Evolutionary conservation across 2,797 vertebrate species (phyloP).

Genomic region (Podarcis siculus): DNA sequence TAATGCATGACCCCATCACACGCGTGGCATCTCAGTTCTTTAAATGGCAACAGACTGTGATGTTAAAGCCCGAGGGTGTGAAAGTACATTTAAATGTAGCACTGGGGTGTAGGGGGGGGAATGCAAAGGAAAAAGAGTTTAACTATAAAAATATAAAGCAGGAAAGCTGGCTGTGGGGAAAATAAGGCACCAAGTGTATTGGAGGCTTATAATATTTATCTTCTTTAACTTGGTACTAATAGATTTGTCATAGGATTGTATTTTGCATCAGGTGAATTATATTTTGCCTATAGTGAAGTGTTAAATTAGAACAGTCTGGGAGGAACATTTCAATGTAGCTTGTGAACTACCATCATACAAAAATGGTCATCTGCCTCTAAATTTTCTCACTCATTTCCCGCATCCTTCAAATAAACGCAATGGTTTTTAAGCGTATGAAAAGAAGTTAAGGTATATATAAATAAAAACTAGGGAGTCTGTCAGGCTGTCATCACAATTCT

Average conservation of each 20-base stretch:
- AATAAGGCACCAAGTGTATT: conserved; percentile 43
- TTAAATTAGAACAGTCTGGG: conserved; percentile 39
- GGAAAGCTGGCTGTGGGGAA: conserved; percentile 25
- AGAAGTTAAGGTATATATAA: conserved; percentile 47
- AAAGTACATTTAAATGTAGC: conserved; percentile 58
- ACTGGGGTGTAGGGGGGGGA: not conserved
- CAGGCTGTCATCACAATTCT: conserved; percentile 5
- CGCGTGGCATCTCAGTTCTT: conserved; percentile 49
- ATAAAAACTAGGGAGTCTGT: conserved; percentile 39
- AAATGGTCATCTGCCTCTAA: conserved; percentile 40
- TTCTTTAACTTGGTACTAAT: conserved; percentile 28
- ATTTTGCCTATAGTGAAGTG: conserved; percentile 32
- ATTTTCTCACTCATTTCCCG: conserved; percentile 49
- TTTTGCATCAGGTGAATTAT: conserved; percentile 20
- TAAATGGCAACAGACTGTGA: conserved; percentile 60
- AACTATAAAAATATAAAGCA: conserved; percentile 66
- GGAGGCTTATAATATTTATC: conserved; percentile 16
- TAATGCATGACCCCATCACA: conserved; percentile 42
- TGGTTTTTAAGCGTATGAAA: conserved; percentile 48
- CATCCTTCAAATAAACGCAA: conserved; percentile 37
- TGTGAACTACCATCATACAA: conserved; percentile 29
- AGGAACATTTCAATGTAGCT: conserved; percentile 27
- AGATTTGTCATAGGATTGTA: conserved; percentile 36
- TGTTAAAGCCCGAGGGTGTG: conserved; percentile 64
- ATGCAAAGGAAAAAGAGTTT: conserved; percentile 38